Evolutionary conservation across 1,140 invertebrate genomes (phyloP).

Genomic region (Tenebrio molitor): DNA sequence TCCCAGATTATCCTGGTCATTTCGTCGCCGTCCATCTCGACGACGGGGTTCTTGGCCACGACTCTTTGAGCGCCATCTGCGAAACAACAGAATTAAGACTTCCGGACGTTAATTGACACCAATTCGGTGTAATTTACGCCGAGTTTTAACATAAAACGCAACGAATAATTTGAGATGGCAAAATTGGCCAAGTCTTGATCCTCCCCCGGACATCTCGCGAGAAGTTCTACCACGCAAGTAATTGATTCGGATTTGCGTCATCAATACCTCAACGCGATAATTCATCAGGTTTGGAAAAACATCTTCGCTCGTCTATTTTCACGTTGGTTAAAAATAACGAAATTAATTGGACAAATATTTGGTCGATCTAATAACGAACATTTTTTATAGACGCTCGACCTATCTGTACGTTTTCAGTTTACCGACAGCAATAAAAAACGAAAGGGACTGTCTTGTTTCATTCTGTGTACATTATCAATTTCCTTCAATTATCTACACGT

Average conservation of each 20-base stretch:
- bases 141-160: too few relatives aligned
- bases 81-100: constrained; percentile 56
- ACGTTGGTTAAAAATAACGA: neutral
- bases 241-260: too few relatives aligned
- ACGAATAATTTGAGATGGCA: too few relatives aligned
- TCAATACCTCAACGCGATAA: neutral
- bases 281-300: neutral
- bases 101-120: too few relatives aligned
- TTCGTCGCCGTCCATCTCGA: constrained; percentile 95
- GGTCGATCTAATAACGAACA: neutral
- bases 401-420: too few relatives aligned
- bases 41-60: constrained; percentile 80
- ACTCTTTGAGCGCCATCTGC: constrained; percentile 74
- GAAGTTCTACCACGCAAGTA: too few relatives aligned
- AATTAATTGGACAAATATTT: constrained; percentile 5
- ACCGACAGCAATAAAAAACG: too few relatives aligned
- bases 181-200: too few relatives aligned
- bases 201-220: too few relatives aligned
- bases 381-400: neutral
- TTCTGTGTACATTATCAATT: too few relatives aligned
- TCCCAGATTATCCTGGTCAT: constrained; percentile 93
- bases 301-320: neutral
- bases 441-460: too few relatives aligned
- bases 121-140: too few relatives aligned
- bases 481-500: neutral